phyloP scores from a whole-genome alignment of 2,888 invertebrate species.

The Amorpha juglandis region DNA sequence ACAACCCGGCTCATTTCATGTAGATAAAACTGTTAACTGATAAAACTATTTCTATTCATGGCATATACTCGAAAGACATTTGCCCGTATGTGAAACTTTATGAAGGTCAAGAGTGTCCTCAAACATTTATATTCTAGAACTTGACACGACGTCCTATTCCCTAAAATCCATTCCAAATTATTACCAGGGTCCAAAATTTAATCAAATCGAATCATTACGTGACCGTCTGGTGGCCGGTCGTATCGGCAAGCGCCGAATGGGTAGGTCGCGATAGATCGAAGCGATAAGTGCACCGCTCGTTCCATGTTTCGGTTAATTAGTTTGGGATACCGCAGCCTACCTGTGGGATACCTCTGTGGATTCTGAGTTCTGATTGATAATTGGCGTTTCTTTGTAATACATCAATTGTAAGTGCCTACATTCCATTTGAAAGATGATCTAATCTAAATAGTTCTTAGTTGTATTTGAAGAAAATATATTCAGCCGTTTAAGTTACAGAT shows the following conservation, averaged over 20 bases:
- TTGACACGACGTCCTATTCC: background rate
- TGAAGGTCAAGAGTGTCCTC: background rate
- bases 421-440: background rate
- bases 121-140: background rate
- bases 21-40: too few species aligned
- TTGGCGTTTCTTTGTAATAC: background rate
- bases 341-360: constrained; percentile 5
- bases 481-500: too few species aligned
- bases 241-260: constrained; percentile 14
- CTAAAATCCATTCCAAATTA: background rate
- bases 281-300: constrained; percentile 9
- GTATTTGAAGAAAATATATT: too few species aligned
- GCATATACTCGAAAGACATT: too few species aligned
- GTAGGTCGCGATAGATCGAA: background rate
- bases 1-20: too few species aligned
- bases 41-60: too few species aligned
- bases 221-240: background rate
- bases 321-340: constrained; percentile 11
- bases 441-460: too few species aligned
- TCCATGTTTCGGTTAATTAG: constrained; percentile 20
- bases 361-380: constrained; percentile 7
- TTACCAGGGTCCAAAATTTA: background rate
- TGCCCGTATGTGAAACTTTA: background rate
- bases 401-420: background rate
- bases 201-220: background rate